Conservation (phyloP, 2,113 vertebrate genomes). For the Tetraodon nigroviridis region DNA sequence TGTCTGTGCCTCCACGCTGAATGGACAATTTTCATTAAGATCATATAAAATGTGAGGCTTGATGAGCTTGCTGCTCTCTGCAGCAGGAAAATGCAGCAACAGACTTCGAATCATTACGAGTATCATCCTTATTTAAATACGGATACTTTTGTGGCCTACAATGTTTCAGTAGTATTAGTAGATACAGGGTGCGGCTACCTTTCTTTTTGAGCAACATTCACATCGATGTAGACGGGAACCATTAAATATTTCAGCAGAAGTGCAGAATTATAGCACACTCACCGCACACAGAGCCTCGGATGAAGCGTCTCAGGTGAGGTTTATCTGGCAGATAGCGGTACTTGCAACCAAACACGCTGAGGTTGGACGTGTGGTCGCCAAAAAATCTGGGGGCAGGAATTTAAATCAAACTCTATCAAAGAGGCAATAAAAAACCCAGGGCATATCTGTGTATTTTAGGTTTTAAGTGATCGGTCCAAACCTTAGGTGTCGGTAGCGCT, state of each 20-base stretch:
- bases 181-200: too few relatives aligned
- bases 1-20: not conserved
- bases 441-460: not conserved
- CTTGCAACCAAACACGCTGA: constrained; percentile 99
- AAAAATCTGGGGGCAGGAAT: constrained; percentile 77
- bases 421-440: not conserved
- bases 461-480: constrained; percentile 1
- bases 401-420: not conserved
- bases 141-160: too few relatives aligned
- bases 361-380: constrained; percentile 97
- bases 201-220: too few relatives aligned
- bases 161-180: too few relatives aligned
- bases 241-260: too few relatives aligned
- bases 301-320: constrained; percentile 91
- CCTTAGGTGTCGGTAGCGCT: constrained; percentile 90
- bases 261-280: constrained; percentile 47
- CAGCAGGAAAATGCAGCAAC: not conserved
- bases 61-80: not conserved
- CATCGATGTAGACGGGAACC: too few relatives aligned
- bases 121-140: too few relatives aligned
- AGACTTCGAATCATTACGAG: not conserved
- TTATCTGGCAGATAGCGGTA: constrained; percentile 96
- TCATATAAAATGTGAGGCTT: constrained; percentile 1
- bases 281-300: constrained; percentile 97
- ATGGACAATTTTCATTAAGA: constrained; percentile 17